Conservation (phyloP, 2,888 invertebrate genomes). For the Andrena fulva region DNA sequence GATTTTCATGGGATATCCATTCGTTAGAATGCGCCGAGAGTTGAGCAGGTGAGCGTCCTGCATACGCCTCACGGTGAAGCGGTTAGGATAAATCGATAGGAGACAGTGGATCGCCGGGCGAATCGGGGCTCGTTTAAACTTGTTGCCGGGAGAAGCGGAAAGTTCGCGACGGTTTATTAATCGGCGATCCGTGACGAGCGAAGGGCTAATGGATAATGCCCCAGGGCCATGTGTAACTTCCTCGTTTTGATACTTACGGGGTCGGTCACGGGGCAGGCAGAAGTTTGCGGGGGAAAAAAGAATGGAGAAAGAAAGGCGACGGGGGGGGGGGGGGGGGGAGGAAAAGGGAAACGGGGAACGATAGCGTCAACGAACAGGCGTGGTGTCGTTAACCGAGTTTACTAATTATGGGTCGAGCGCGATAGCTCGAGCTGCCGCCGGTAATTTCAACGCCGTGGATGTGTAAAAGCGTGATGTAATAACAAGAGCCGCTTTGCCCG, state of each 20-base stretch:
- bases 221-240: conserved; percentile 32
- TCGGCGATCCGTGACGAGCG: conserved; percentile 45
- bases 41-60: too few relatives aligned
- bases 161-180: conserved; percentile 69
- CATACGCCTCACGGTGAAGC: not conserved
- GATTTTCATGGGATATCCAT: too few relatives aligned
- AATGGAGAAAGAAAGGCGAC: not conserved
- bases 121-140: conserved; percentile 53
- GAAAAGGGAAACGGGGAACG: conserved; percentile 17
- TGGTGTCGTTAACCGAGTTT: conserved; percentile 70
- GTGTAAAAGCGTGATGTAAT: conserved; percentile 64
- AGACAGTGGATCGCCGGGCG: conserved; percentile 2
- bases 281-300: conserved; percentile 2
- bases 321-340: not conserved
- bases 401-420: conserved; percentile 70
- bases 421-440: conserved; percentile 61
- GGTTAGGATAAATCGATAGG: conserved; percentile 15
- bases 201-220: conserved; percentile 29
- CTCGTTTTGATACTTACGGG: conserved; percentile 25
- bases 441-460: conserved; percentile 66
- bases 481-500: conserved; percentile 67
- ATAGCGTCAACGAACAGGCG: conserved; percentile 57
- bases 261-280: conserved; percentile 3
- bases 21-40: too few relatives aligned
- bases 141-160: conserved; percentile 56